Evolutionary conservation across 2,888 invertebrate genomes (phyloP), one percentile per base, ranked within the genome.

Genomic region (Salticus scenicus): DNA sequence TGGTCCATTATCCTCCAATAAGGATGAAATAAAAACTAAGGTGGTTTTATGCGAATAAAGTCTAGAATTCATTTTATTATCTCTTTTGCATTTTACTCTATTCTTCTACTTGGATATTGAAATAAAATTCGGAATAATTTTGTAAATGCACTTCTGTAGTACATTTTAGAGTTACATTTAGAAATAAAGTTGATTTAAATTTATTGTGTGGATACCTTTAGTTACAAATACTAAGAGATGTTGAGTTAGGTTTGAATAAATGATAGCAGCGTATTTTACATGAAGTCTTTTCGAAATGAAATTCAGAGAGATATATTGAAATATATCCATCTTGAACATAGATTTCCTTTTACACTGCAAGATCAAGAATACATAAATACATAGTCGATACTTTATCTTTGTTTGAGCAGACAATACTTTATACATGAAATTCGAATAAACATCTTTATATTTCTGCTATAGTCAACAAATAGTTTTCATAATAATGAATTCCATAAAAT

Each of bases 121-220:
- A 57, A 57, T 57, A 57, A 57, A 57, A 57, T 57, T 57, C 57
- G 24, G 57, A 57, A 57, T 57, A 57, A 57, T 57, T 57, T 57
- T 57, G 57, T 57, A 57, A 57, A 57, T 57, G 57, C 57, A 57
- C 57, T 57, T 57, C 57, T 12, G 4, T 12, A 17, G 24, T 12
- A 24, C 5, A 12, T 24, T 24, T 12, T 12, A 24, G 24, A 57
- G 24, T 57, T 57, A 57, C 57, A 20, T 24, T 24, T 57, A 7
- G 57, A 47, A 24, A 57, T 57, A 57, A 57, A 24, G 24, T 4
- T 57, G 57, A 24, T 57, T 24, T 20, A 24, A 24, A 24, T 57
- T 57, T 57, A 57, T 57, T 57, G 24, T 24, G 57, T 24, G 2
- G 57, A 7, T 17, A n/a, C 17, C 17, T 57, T 57, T 24, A 24